Evolutionary conservation across 1,140 invertebrate species (phyloP), one percentile per base, ranked within the genome.

Genomic region (Drosophila tsacasi): DNA sequence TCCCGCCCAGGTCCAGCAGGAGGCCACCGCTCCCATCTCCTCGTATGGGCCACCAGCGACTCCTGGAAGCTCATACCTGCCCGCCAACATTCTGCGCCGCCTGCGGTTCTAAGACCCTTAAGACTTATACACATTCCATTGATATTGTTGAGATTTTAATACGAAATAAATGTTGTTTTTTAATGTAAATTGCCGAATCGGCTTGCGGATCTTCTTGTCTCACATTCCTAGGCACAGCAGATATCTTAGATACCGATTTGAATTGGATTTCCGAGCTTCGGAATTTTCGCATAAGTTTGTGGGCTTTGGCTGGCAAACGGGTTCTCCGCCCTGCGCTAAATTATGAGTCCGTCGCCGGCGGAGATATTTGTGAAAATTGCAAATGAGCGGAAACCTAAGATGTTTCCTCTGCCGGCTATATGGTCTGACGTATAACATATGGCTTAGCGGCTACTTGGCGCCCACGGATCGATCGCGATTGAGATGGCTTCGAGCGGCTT

Each of bases 1-100:
- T 64, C 54, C 54, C 9, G 55, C 32, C 3, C 60, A 37, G 2
- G 52, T 60, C 17, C 25, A 27, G 30, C 61, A 47, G 10, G 74
- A 77, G 47, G 76, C 78, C 40, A 80, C 78, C 30, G 62, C 76
- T 27, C 68, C 78, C 52, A 63, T 73, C 40, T 75, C 76, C 23
- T 75, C 77, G 19, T 80, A 80, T 21, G 57, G 79, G 37, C 78
- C 76, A 15, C 77, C 78, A 6, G 58, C 46, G 21, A 55, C 77
- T 13, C 77, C 77, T 10, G 76, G 76, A 7, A 79, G 68, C 50
- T 57, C 69, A 17, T 90, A 90, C 52, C 65, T 90, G 75, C 85
- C 85, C 25, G 79, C 85, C 66, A 89, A 89, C 60, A 89, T 87
- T 65, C 69, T 87, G 55, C 81, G 84, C 23, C 81, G 81, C 46